Conservation (phyloP, 2,797 vertebrate genomes). For the Pseudochromis fuscus region DNA sequence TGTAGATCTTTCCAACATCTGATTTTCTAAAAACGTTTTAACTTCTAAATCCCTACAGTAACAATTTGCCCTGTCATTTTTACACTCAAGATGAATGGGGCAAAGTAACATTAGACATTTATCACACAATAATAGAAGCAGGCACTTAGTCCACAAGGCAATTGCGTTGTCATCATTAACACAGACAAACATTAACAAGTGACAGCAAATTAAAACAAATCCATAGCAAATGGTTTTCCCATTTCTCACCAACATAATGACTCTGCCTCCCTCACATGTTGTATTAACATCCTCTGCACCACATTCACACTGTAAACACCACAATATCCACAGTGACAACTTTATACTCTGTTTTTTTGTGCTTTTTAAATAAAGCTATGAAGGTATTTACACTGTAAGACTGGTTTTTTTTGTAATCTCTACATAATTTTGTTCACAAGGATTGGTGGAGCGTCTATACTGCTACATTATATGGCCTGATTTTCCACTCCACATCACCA, state of each 20-base stretch:
- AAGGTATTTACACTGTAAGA: conserved; percentile 48
- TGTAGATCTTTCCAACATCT: conserved; percentile 4
- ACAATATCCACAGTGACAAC: conserved; percentile 27
- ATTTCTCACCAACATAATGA: conserved; percentile 47
- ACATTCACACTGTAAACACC: not conserved
- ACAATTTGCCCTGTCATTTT: conserved; percentile 4
- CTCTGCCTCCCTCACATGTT: conserved; percentile 6
- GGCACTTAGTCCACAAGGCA: conserved; percentile 78
- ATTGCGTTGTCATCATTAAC: conserved; percentile 24
- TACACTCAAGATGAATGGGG: conserved; percentile 25
- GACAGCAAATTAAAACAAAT: conserved; percentile 31
- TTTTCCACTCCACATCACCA: conserved; percentile 24
- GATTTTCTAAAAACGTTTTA: not conserved
- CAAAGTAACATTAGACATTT: conserved; percentile 29
- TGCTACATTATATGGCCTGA: conserved; percentile 49
- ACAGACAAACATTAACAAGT: conserved; percentile 46
- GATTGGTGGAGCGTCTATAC: conserved; percentile 30
- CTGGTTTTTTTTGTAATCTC: conserved; percentile 16
- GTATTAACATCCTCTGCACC: conserved; percentile 5
- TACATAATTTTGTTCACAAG: conserved; percentile 35
- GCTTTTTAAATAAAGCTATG: conserved; percentile 39
- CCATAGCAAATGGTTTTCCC: conserved; percentile 5
- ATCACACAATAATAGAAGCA: conserved; percentile 54
- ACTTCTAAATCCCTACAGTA: conserved; percentile 10
- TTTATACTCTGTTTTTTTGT: conserved; percentile 25